Evolutionary conservation across 2,113 vertebrate species (phyloP).

Genomic region (Apus apus): DNA sequence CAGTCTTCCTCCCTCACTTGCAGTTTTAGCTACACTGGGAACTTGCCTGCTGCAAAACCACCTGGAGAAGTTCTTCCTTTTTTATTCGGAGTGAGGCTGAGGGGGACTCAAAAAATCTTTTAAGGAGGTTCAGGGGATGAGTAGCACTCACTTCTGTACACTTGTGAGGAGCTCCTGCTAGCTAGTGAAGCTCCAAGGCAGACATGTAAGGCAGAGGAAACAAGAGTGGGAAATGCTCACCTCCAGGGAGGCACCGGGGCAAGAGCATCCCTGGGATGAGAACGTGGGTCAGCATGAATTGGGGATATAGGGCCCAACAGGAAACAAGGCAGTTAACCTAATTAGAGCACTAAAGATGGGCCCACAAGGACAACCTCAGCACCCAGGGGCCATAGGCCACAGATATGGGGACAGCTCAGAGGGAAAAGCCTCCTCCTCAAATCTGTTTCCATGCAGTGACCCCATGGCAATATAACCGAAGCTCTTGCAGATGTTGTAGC

Average conservation of each 20-base stretch:
- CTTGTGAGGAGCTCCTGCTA: background rate
- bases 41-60: background rate
- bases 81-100: background rate
- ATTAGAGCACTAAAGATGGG: background rate
- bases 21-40: background rate
- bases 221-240: rapidly evolving
- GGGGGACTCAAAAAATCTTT: background rate
- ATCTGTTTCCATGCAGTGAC: background rate
- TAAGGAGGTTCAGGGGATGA: background rate
- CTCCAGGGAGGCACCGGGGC: background rate
- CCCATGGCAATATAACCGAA: background rate
- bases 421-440: background rate
- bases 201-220: background rate
- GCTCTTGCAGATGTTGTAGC: background rate
- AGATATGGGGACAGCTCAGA: background rate
- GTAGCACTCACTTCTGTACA: background rate
- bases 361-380: rapidly evolving
- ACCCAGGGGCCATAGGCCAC: rapidly evolving
- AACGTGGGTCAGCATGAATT: rapidly evolving
- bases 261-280: background rate
- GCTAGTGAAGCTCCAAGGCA: background rate
- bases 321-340: background rate
- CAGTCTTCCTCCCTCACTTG: background rate
- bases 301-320: rapidly evolving
- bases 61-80: background rate